Percentiles rank a stretch among this genome's conserved stretches.
phyloP scores from a whole-genome alignment of 2,797 vertebrate genomes.

The Hippopotamyrus pictus region DNA sequence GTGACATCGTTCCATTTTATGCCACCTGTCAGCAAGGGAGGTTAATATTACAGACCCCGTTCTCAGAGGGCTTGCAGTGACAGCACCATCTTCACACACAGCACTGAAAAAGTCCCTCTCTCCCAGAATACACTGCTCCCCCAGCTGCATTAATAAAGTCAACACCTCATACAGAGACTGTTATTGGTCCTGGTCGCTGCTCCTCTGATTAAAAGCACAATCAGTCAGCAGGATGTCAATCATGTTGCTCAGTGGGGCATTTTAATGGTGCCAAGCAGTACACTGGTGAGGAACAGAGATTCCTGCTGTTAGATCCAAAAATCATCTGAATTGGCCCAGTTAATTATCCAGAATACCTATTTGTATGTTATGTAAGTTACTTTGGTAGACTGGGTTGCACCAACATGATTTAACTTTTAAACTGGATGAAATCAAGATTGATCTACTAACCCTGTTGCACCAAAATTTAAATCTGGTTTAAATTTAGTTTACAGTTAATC shows the following conservation, averaged over 20 bases:
- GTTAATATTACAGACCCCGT: neutral
- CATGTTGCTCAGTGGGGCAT: neutral
- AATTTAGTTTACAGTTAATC: neutral
- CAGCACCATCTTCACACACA: neutral
- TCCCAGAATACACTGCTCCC: neutral
- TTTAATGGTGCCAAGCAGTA: neutral
- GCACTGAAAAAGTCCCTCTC: neutral
- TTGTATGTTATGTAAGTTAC: neutral
- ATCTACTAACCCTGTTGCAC: no score
- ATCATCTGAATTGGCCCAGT: neutral
- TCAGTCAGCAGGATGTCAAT: neutral
- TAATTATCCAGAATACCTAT: neutral
- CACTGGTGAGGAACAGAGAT: neutral
- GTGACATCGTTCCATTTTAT: neutral
- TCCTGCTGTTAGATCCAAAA: neutral
- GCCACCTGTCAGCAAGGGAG: neutral
- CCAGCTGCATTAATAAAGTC: neutral
- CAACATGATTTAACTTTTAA: neutral
- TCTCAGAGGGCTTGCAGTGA: neutral
- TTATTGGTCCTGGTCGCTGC: neutral
- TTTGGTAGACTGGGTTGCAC: neutral
- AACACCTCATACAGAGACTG: neutral
- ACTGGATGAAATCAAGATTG: no score
- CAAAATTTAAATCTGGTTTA: neutral
- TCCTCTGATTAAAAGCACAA: conserved; percentile 7